These are phyloP conservation scores for Podotricha telesiphe DNA, from an alignment of 2,888 invertebrate species.

Conservation along the genomic window DNA sequence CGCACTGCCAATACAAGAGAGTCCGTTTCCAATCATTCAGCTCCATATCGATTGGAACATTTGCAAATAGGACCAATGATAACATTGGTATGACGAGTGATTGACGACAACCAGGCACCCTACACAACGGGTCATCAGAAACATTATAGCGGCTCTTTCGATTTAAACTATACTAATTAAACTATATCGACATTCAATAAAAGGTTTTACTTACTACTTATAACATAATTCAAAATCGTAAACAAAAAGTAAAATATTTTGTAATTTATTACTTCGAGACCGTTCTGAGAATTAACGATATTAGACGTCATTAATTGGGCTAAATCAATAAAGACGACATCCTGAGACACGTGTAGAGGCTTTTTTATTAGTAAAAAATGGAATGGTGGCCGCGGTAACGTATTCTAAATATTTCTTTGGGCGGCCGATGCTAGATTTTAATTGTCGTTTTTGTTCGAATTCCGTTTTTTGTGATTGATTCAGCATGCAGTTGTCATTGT, in stretches of 20 bases:
- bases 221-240: conserved; percentile 30
- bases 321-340: conserved; percentile 82
- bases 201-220: conserved; percentile 32
- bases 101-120: conserved; percentile 30
- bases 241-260: conserved; percentile 46
- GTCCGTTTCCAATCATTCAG: conserved; percentile 78
- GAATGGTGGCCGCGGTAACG: conserved; percentile 54
- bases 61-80: conserved; percentile 73
- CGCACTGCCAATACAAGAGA: conserved; percentile 70
- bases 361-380: conserved; percentile 54
- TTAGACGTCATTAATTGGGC: conserved; percentile 77
- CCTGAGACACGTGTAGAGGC: conserved; percentile 71
- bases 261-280: conserved; percentile 65
- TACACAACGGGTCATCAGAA: not conserved
- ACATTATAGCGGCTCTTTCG: conserved; percentile 1
- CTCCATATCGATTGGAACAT: conserved; percentile 63
- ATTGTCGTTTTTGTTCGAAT: conserved; percentile 83
- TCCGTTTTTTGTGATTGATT: conserved; percentile 83
- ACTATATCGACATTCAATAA: conserved; percentile 17
- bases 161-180: conserved; percentile 29
- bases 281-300: conserved; percentile 69
- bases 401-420: conserved; percentile 81
- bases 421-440: conserved; percentile 67
- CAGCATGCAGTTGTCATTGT: conserved; percentile 83
- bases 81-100: conserved; percentile 53